Base-by-base conservation (phyloP, 2,797 vertebrate species). In the Mormyrus hasselquistii region DNA sequence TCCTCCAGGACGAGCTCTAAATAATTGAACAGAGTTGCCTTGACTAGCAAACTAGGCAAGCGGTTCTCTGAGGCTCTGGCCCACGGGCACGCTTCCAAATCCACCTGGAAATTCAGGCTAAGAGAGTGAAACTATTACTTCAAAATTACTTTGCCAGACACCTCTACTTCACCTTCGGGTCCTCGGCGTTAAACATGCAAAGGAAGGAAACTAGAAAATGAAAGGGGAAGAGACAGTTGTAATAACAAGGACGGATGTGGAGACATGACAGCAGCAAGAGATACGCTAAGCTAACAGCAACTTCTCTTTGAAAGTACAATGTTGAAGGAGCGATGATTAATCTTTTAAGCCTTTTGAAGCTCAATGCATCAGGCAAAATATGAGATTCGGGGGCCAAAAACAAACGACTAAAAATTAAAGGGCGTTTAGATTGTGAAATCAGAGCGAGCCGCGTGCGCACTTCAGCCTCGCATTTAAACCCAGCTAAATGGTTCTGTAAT, bases 381-480 rank as follows among this genome's bases (percentile, higher is more conserved):
- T 91, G 90, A 92, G 91, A 91, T 92, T 88, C 91, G 92, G 91
- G 90, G 44, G 92, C 91, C 93, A 92, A 91, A 91, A 91, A 90
- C 90, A 92, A 93, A 93, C 91, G 90, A 91, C 91, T 94, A 90
- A 92, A 92, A 93, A 94, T 94, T 93, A 93, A 89, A 92, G 55
- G 79, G 50, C 89, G 93, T 94, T 94, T 95, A 93, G 94, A 93
- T 93, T 94, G 92, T 93, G 92, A 93, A 93, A 94, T 91, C 93
- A 94, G 92, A 90, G 92, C 90, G 90, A 90, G 92, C 91, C 87
- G 79, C 85, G 87, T 89, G 89, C 57, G 79, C 88, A 88, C 89
- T 91, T 91, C 91, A 91, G 88, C 90, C 91, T 91, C 89, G 90
- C 86, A 90, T 90, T 91, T 91, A 90, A 90, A 92, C 89, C 92